Evolutionary conservation across 1,140 invertebrate genomes (phyloP).

Genomic region (Carposina sasakii): DNA sequence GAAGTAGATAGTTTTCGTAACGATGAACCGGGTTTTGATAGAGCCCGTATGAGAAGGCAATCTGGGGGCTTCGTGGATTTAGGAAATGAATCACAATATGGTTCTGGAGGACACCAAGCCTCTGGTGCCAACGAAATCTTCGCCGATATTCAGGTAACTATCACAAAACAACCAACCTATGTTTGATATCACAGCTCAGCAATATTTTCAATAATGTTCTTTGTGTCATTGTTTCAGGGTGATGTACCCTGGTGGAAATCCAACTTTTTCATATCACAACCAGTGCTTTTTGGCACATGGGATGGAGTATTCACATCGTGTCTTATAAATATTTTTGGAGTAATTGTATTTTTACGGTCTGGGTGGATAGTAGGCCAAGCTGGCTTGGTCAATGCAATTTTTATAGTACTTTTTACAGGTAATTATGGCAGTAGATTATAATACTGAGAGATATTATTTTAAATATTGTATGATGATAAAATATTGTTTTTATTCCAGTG

Average conservation of each 20-base stretch:
- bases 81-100: slow-evolving; percentile 82
- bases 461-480: slow-evolving; percentile 9
- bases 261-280: slow-evolving; percentile 94
- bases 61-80: slow-evolving; percentile 80
- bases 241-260: slow-evolving; percentile 93
- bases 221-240: slow-evolving; percentile 69
- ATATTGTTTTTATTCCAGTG: slow-evolving; percentile 73
- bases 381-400: slow-evolving; percentile 88
- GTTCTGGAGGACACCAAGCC: slow-evolving; percentile 85
- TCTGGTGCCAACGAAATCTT: slow-evolving; percentile 90
- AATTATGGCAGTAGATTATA: no score
- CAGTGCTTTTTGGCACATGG: slow-evolving; percentile 97
- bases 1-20: slow-evolving; percentile 58
- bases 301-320: slow-evolving; percentile 96
- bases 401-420: slow-evolving; percentile 92
- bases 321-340: slow-evolving; percentile 97
- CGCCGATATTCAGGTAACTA: slow-evolving; percentile 85
- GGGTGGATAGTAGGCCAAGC: slow-evolving; percentile 98
- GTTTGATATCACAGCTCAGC: not conserved
- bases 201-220: not conserved
- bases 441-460: no score
- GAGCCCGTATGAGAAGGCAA: slow-evolving; percentile 61
- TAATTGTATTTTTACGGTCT: slow-evolving; percentile 95
- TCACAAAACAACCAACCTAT: not conserved
- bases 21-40: slow-evolving; percentile 55